Base-by-base conservation (phyloP, 2,113 vertebrate genomes). In the Gadus chalcogrammus region DNA sequence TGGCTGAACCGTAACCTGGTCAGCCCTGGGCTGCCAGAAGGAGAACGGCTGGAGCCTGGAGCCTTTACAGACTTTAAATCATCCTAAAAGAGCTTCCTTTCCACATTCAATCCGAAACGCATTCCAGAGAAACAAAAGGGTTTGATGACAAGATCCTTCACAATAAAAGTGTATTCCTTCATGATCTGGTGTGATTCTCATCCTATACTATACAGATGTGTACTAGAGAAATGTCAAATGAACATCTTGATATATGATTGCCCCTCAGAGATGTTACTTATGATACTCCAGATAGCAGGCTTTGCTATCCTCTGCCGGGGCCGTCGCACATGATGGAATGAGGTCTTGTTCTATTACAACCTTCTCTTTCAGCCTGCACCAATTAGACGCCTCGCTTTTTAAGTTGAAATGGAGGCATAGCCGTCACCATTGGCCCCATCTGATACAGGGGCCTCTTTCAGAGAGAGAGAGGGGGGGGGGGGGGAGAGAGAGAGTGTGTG, bases 1-100 rank as follows among this genome's bases (percentile, higher is more conserved):
- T 92, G 92, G 91, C 86, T 93, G 92, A 94, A 96, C 93, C 91
- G 91, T 94, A 95, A 93, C 91, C 91, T 91, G 93, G 93, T 92
- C 94, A 94, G 93, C 91, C 89, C 90, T 91, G 93, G 94, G 95
- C 95, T 94, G 90, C 88, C 86, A 87, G 93, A 89, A 95, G 93
- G 93, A 94, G 95, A 95, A 90, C 8, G 12, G 91, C 88, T 83
- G 92, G 93, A 90, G 91, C 31, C 31, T 89, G 88, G 90, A 91
- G 90, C 89, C 90, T 89, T 88, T 80, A 75, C 87, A 90, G 90
- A 88, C 87, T 88, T 88, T 84, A 80, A 88, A 91, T 92, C 88
- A 95, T 91, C 91, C 93, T 91, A 88, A 84, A 48, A 48, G 9
- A 48, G 42, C 42, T 48, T 13, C 42, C 2, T 48, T 74, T 91